phyloP scores from a whole-genome alignment of 2,797 vertebrate genomes.

The Telmatherina bonti region DNA sequence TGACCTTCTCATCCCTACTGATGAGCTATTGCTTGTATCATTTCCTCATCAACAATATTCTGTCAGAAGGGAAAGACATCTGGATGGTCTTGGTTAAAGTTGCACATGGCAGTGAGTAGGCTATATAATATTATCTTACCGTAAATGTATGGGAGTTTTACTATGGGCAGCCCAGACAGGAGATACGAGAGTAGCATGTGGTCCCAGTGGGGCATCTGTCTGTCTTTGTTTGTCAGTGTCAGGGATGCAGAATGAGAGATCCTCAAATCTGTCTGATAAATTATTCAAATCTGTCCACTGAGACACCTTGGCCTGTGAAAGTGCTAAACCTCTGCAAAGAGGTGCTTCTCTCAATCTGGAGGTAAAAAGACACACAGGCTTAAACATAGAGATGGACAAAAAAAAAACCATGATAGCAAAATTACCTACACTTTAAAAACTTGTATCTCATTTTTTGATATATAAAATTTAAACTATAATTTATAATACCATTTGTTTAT shows the following conservation, averaged over 20 bases:
- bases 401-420: neutral
- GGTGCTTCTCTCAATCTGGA: slow-evolving; percentile 39
- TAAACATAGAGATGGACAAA: slow-evolving; percentile 14
- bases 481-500: neutral
- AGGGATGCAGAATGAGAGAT: slow-evolving; percentile 38
- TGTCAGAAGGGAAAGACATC: slow-evolving; percentile 9
- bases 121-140: slow-evolving; percentile 6
- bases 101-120: neutral
- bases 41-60: slow-evolving; percentile 1
- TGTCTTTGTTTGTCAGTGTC: slow-evolving; percentile 36
- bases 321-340: slow-evolving; percentile 61
- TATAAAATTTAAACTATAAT: neutral
- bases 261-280: slow-evolving; percentile 70
- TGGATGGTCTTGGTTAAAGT: slow-evolving; percentile 21
- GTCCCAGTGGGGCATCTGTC: slow-evolving; percentile 43
- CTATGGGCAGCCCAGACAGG: slow-evolving; percentile 34
- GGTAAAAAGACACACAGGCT: slow-evolving; percentile 22
- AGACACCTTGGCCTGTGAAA: slow-evolving; percentile 44
- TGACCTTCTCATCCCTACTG: neutral
- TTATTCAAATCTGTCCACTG: slow-evolving; percentile 65
- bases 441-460: neutral
- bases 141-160: slow-evolving; percentile 11
- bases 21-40: slow-evolving; percentile 15
- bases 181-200: slow-evolving; percentile 39
- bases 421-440: too few species aligned